A percentile compares a stretch with the other conserved stretches of the same genome.
These are phyloP conservation scores for Eubasilissa splendida DNA, from an alignment of 2,888 invertebrate genomes.

Conservation along the genomic window DNA sequence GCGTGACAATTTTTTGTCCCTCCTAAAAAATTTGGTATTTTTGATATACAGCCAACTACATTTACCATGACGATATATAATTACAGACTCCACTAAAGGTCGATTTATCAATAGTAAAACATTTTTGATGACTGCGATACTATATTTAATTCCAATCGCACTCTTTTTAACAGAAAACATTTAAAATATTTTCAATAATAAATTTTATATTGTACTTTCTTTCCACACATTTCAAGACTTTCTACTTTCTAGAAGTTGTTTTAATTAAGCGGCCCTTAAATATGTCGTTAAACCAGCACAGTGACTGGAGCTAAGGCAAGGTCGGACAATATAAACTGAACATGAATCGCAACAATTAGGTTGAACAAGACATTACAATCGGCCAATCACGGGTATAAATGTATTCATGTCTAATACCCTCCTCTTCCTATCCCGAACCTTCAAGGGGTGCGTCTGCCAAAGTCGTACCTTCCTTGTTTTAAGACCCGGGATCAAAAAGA, in stretches of 20 bases:
- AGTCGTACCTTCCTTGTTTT: slow-evolving; percentile 1
- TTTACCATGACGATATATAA: no score
- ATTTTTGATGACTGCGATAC: no score
- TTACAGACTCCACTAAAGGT: no score
- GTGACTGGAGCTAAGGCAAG: neutral
- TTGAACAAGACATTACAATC: slow-evolving; percentile 46
- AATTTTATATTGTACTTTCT: no score
- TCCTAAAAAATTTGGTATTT: no score
- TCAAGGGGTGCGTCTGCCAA: neutral
- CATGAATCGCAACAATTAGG: slow-evolving; percentile 44
- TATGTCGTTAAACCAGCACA: neutral
- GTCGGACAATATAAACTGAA: slow-evolving; percentile 17
- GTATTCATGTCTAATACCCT: slow-evolving; percentile 10
- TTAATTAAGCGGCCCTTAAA: slow-evolving; percentile 28
- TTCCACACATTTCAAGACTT: no score
- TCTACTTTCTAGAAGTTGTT: neutral
- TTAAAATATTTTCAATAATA: no score
- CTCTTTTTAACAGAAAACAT: no score
- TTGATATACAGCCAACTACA: no score
- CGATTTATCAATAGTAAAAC: no score
- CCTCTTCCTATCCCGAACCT: neutral
- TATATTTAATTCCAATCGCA: no score
- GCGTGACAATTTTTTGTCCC: no score
- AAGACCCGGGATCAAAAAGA: slow-evolving; percentile 3
- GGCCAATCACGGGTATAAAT: slow-evolving; percentile 42